Evolutionary conservation across 2,113 vertebrate species (phyloP), one percentile per base, ranked within the genome.

Genomic region (Tenrec ecaudatus): DNA sequence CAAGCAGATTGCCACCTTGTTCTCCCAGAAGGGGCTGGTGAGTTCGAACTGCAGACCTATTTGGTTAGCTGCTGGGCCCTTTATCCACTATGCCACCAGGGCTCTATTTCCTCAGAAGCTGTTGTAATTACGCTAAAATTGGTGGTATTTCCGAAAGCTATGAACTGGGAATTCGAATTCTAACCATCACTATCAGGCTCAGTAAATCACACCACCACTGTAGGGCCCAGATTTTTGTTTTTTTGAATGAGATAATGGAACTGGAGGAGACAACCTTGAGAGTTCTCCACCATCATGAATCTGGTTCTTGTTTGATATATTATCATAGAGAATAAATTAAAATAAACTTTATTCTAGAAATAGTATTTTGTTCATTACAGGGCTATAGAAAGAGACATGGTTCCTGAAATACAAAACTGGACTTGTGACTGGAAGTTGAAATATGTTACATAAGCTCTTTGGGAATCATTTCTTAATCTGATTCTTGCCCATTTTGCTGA

Each of bases 181-280:
- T 53, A 53, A 53, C 11, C 47, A 53, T 53, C 47, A 10, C 12
- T 53, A 5, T 53, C 47, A 8, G 47, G 47, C 43, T 38, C 78
- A 40, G n/a, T 40, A 58, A 58, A 22, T 23, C 60, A 62, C 27
- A 80, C 62, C 75, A 17, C 16, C 17, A 40, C 53, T 85, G 76
- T 68, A 38, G 53, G 12, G 7, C 43, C 62, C n/a, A 79, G 27
- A 2, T 76, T 36, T 89, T 87, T 22, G 66, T 22, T 80, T 92
- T 92, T 53, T 75, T n/a, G 73, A 96, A 25, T 10, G 22, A 91
- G 43, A 19, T 31, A 80, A 40, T 91, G 64, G 81, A 88, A 77
- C 47, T 86, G 58, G 5, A 57, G 75, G 83, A 77, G 43, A 58
- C 2, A 1, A 23, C 91, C 38, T 58, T 68, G 40, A 73, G 7